Evolutionary conservation across 2,113 vertebrate genomes (phyloP), one percentile per base, ranked within the genome.

Genomic region (Petroica traversi): DNA sequence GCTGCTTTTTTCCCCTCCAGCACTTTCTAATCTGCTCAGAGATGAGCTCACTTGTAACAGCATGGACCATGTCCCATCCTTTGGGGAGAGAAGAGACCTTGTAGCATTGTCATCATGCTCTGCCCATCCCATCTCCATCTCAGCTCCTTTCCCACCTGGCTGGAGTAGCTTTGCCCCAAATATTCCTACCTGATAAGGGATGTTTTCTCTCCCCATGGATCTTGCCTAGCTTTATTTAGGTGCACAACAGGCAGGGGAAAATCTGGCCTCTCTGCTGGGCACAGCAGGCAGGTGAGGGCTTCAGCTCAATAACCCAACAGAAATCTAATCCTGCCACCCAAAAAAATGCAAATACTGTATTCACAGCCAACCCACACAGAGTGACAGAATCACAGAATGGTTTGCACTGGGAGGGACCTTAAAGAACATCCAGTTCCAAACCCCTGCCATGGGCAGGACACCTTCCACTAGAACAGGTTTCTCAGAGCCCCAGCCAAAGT

Each of bases 151-250:
- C 68, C 59, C 17, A 9, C 57, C 24, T 46, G 48, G 38, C 38
- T 71, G 2, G 7, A 54, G 49, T 0, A 43, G 9, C n/a, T 84
- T 89, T 45, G 17, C 6, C 6, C 18, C 34, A 58, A 0, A 14
- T 67, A 5, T 63, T n/a, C 29, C 46, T 26, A 9, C 9, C 18
- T 51, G 41, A 45, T 18, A 3, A 58, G 20, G 28, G 33, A 25
- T 40, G 12, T 34, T 77, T 28, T 38, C 14, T 40, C 36, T 69
- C 52, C 77, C 46, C 59, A 33, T 1, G 3, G 20, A 49, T 38
- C 55, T 84, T 85, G 8, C 41, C 45, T 58, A 13, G 25, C 15
- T 66, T n/a, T 31, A 41, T 38, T 33, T 15, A 57, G 73, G 9
- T 29, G 17, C 19, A 52, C 12, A 84, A 84, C 9, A 88, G 19